Evolutionary conservation across 2,888 invertebrate species (phyloP).

Genomic region (Thereva unica): DNA sequence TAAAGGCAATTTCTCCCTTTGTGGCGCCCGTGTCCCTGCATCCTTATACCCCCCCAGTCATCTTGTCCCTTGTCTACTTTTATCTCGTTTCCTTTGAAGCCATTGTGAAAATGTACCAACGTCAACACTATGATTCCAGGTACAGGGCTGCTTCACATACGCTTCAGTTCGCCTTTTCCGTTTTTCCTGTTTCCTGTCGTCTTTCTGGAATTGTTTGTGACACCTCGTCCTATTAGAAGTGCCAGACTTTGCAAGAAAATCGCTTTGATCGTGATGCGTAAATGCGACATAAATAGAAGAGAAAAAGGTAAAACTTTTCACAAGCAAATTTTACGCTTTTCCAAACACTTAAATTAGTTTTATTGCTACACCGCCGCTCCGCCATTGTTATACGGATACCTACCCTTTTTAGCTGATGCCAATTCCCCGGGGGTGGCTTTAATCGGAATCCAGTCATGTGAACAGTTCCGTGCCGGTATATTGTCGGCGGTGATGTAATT

Average conservation of each 20-base stretch:
- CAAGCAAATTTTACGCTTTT: constrained; percentile 40
- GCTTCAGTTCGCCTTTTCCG: constrained; percentile 3
- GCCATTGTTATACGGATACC: too few relatives aligned
- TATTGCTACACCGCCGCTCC: constrained; percentile 7
- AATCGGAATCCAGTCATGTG: too few relatives aligned
- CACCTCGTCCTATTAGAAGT: constrained; percentile 25
- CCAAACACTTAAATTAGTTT: constrained; percentile 40
- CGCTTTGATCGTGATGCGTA: constrained; percentile 37
- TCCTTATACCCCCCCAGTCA: too few relatives aligned
- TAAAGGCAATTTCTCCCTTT: too few relatives aligned
- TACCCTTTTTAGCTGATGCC: too few relatives aligned
- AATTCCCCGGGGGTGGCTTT: too few relatives aligned
- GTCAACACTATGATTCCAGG: not conserved
- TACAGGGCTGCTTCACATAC: constrained; percentile 9
- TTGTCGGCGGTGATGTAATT: constrained; percentile 2
- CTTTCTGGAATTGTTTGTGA: constrained; percentile 34
- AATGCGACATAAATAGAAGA: constrained; percentile 33
- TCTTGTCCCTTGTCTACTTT: constrained; percentile 7
- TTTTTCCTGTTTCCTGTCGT: constrained; percentile 1
- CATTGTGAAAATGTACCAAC: constrained; percentile 30
- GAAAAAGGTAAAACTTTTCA: constrained; percentile 29
- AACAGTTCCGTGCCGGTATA: constrained; percentile 7
- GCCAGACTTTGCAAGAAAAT: constrained; percentile 7
- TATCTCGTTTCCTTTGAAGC: constrained; percentile 32
- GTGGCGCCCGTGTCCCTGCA: too few relatives aligned